Base-by-base conservation (phyloP, 92 coral and sea anemone genomes). In the Epizoanthus illoricatus region DNA sequence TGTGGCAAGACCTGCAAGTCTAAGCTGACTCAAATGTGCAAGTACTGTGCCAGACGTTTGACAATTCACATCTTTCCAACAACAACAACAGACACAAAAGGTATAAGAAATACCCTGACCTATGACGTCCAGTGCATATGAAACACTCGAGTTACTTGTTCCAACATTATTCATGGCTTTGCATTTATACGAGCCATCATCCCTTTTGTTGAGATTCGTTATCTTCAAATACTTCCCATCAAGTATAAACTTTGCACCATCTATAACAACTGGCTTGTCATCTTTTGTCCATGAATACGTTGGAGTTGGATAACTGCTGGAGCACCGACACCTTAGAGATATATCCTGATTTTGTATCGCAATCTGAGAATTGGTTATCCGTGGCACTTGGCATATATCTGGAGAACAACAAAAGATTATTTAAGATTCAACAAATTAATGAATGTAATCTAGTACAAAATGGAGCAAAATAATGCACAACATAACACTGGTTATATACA, bases 181-280 rank as follows among this genome's bases (percentile, higher is more conserved):
- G 73, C 99, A 96, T 4, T 83, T 67, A 65, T 96, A 96, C 0
- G 36, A 83, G 4, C 99, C 99, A 81, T 88, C 78, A 74, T 93
- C 96, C 1, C 57, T 42, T 58, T 36, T 42, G 1, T 65, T 74
- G 23, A 93, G 89, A 42, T 86, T 93, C 0, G 59, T 74, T 4
- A 96, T 73, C 17, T 3, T 56, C 3, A 93, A 70, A 39, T 61
- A 80, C 76, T 86, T 91, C 0, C 91, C 89, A 52, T 71, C 70
- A 33, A 84, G 28, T 52, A 64, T 54, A 43, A 88, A 15, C 41
- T 76, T 85, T 17, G 76, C 65, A 54, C 68, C 84, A 42, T 78
- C 71, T 16, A 61, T 12, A 17, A 36, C 58, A 5, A 88, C 85
- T 47, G 84, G 9, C 1, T 60, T 49, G 24, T 86, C 85, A 76